These are phyloP conservation scores for Parasteatoda tepidariorum DNA, from an alignment of 1,140 invertebrate species.

Conservation along the genomic window DNA sequence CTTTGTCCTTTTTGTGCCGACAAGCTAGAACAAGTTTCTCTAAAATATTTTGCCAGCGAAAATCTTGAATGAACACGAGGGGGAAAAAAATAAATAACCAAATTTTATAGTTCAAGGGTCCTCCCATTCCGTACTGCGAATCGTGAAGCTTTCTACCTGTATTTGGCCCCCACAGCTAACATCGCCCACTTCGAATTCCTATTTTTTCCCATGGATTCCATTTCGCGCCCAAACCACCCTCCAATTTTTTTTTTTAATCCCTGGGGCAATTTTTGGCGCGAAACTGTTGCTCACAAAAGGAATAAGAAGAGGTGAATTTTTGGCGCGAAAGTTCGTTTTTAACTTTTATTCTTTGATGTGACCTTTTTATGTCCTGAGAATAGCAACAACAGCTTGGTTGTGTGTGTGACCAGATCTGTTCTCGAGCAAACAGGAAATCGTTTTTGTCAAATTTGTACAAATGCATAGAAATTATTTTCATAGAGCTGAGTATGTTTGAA, in stretches of 20 bases:
- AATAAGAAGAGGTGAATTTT: conserved; percentile 11
- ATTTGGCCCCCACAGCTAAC: not conserved
- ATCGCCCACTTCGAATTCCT: not conserved
- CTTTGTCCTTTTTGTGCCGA: too few species aligned
- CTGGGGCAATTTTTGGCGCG: conserved; percentile 40
- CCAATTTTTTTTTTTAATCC: not conserved
- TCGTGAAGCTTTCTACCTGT: not conserved
- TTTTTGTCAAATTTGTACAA: not conserved
- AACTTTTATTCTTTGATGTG: too few species aligned
- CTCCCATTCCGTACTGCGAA: not conserved
- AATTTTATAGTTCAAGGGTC: conserved; percentile 7
- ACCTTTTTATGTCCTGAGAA: too few species aligned
- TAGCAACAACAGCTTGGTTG: too few species aligned
- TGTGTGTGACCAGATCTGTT: too few species aligned
- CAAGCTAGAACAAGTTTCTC: too few species aligned
- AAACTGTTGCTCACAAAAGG: not conserved
- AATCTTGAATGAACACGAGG: not conserved
- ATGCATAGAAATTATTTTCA: not conserved
- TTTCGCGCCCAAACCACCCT: not conserved
- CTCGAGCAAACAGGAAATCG: too few species aligned
- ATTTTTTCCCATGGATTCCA: conserved; percentile 29
- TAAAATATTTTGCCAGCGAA: too few species aligned
- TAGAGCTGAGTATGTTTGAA: not conserved
- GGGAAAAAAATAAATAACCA: not conserved
- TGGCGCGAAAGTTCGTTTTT: conserved; percentile 44